Percentiles rank a stretch among this genome's conserved stretches.
phyloP scores from a whole-genome alignment of 1,140 invertebrate species.

The Euwallacea fornicatus region DNA sequence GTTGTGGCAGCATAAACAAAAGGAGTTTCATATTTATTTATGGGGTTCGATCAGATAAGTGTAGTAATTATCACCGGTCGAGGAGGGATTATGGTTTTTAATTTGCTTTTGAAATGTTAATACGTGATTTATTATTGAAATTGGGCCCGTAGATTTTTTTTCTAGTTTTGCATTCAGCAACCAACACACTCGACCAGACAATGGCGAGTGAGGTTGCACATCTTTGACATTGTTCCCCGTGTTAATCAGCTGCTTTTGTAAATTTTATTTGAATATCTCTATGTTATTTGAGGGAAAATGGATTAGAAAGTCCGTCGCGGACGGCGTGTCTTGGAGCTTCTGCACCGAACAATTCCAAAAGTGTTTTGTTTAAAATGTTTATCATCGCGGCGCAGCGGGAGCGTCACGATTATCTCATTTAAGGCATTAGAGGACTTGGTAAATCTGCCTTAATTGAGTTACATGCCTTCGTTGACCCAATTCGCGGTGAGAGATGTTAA shows the following conservation, averaged over 20 bases:
- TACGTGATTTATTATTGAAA: too few species aligned
- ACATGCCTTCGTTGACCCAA: conserved; percentile 1
- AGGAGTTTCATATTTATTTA: conserved; percentile 19
- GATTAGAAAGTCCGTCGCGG: neutral
- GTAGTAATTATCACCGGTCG: conserved; percentile 17
- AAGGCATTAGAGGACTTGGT: conserved; percentile 8
- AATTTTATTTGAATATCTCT: conserved; percentile 29
- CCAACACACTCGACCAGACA: neutral
- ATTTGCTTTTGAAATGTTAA: neutral
- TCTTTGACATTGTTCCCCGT: conserved; percentile 26
- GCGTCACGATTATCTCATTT: conserved; percentile 18
- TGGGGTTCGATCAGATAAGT: conserved; percentile 11
- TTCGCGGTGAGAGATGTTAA: neutral
- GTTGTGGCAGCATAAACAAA: conserved; percentile 19
- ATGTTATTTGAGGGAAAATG: conserved; percentile 15
- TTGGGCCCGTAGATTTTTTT: too few species aligned
- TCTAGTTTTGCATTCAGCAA: neutral
- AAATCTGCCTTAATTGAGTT: conserved; percentile 13
- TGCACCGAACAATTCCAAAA: conserved; percentile 10
- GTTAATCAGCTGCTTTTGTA: conserved; percentile 29
- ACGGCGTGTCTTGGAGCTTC: neutral
- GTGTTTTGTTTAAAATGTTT: conserved; percentile 24
- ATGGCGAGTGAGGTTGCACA: conserved; percentile 27
- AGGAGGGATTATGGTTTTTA: conserved; percentile 2
- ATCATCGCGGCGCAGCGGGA: conserved; percentile 18